These are phyloP conservation scores for Syngnathus typhle DNA, from an alignment of 2,113 vertebrate species.

Conservation along the genomic window DNA sequence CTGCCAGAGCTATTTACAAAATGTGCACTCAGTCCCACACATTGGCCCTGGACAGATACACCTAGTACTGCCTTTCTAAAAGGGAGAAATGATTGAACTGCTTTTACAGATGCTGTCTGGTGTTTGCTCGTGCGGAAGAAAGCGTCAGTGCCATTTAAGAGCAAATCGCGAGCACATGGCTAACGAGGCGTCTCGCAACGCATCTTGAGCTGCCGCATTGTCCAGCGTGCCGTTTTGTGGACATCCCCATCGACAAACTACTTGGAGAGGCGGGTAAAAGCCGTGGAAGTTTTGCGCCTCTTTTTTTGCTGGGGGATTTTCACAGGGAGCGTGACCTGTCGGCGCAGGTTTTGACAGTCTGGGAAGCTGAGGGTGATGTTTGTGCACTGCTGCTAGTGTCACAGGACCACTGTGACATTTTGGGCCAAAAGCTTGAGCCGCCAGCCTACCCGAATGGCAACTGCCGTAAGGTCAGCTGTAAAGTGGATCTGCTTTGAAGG, in stretches of 20 bases:
- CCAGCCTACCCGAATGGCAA: slow-evolving; percentile 19
- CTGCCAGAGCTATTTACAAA: slow-evolving; percentile 33
- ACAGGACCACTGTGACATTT: slow-evolving; percentile 63
- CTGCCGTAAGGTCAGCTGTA: slow-evolving; percentile 35
- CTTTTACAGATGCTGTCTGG: slow-evolving; percentile 31
- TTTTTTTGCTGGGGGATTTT: slow-evolving; percentile 10
- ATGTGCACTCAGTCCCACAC: slow-evolving; percentile 21
- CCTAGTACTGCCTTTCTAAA: slow-evolving; percentile 41
- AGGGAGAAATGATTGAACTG: slow-evolving; percentile 41
- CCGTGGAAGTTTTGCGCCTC: slow-evolving; percentile 13
- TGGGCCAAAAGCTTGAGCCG: slow-evolving; percentile 44
- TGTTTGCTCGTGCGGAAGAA: slow-evolving; percentile 32
- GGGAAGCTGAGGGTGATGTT: slow-evolving; percentile 27
- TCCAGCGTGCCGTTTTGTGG: slow-evolving; percentile 40
- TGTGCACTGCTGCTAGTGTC: slow-evolving; percentile 29
- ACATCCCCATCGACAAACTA: slow-evolving; percentile 26
- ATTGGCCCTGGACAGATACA: slow-evolving; percentile 31
- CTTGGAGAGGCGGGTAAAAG: slow-evolving; percentile 30
- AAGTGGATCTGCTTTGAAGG: slow-evolving; percentile 8
- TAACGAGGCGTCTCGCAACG: slow-evolving; percentile 44
- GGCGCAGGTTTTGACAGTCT: slow-evolving; percentile 27
- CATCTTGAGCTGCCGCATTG: slow-evolving; percentile 40
- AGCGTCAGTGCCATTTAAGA: slow-evolving; percentile 39
- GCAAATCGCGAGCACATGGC: slow-evolving; percentile 50
- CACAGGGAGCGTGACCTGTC: slow-evolving; percentile 34